These are phyloP conservation scores for Piscicola geometra DNA, from an alignment of 2,888 invertebrate species.

Conservation along the genomic window DNA sequence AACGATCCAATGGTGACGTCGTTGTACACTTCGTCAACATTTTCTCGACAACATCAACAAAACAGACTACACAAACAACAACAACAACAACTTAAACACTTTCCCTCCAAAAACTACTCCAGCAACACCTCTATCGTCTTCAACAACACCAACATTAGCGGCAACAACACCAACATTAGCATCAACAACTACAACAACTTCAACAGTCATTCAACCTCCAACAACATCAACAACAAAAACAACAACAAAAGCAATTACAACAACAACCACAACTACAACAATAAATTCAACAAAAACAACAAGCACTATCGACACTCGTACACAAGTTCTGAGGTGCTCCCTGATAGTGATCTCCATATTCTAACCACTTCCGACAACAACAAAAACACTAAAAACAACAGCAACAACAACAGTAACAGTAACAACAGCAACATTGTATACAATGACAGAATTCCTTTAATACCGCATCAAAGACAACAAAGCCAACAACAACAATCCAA, in stretches of 20 bases:
- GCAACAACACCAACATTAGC: neutral
- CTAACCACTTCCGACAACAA: neutral
- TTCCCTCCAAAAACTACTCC: neutral
- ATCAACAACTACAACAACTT: neutral
- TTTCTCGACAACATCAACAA: neutral
- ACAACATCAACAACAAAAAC: neutral
- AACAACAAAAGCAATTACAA: neutral
- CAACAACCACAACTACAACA: neutral
- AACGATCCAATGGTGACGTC: slow-evolving; percentile 1
- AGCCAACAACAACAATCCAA: neutral
- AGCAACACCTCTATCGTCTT: neutral
- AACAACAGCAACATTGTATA: neutral
- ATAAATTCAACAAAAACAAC: neutral
- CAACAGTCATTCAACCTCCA: neutral
- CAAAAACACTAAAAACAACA: neutral
- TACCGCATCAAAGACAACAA: too few species aligned
- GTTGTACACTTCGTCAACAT: neutral
- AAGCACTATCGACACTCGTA: neutral
- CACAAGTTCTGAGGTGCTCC: neutral
- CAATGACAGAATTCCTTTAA: too few species aligned
- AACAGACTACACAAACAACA: neutral
- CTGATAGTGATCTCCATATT: neutral
- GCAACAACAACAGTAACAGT: slow-evolving; percentile 1
- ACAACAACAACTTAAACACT: neutral
- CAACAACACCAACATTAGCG: neutral